Conservation (phyloP, 2,888 invertebrate genomes). For the Coenonympha glycerion region DNA sequence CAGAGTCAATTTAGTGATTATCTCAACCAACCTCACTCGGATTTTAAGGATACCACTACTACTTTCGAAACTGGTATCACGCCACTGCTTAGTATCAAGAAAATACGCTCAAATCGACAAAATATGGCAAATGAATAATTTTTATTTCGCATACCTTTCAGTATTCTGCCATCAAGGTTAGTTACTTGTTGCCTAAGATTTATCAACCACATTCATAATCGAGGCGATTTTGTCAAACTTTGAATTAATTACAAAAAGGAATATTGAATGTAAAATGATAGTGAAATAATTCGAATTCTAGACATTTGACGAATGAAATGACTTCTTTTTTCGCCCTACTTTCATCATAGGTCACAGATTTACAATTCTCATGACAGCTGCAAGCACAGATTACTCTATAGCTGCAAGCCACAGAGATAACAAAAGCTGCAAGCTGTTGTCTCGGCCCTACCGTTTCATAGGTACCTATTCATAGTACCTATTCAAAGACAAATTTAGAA, state of each 20-base stretch:
- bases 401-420: too few species aligned
- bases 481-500: too few species aligned
- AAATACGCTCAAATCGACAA: conserved; percentile 60
- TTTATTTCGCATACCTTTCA: conserved; percentile 50
- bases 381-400: too few species aligned
- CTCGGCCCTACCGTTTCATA: too few species aligned
- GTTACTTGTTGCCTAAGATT: conserved; percentile 37
- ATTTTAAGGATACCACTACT: conserved; percentile 12
- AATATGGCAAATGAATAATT: conserved; percentile 69
- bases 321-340: conserved; percentile 65
- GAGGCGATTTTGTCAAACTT: conserved; percentile 31
- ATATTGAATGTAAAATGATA: conserved; percentile 28
- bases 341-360: too few species aligned
- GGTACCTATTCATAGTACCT: too few species aligned
- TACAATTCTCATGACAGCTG: conserved; percentile 57
- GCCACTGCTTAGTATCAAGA: conserved; percentile 37
- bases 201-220: conserved; percentile 44
- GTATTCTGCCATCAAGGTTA: conserved; percentile 45
- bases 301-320: conserved; percentile 49
- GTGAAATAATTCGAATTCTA: conserved; percentile 45
- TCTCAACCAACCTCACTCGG: not conserved
- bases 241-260: conserved; percentile 27
- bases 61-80: conserved; percentile 33
- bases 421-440: too few species aligned
- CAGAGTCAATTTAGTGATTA: conserved; percentile 21